Conservation (phyloP, 2,113 vertebrate species). For the Notechis scutatus region DNA sequence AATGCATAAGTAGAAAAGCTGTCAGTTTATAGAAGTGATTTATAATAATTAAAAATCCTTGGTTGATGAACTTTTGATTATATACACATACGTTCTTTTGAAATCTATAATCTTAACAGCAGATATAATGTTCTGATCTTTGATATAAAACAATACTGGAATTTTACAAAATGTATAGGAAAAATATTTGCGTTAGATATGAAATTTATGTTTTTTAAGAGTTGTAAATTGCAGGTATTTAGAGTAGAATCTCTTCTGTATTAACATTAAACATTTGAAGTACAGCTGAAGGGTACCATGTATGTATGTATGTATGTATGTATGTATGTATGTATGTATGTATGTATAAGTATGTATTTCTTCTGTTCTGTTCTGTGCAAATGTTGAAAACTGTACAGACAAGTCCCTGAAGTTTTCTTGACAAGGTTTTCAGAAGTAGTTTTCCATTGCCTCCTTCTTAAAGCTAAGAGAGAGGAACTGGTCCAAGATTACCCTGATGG, state of each 20-base stretch:
- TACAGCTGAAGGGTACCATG: neutral
- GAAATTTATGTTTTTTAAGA: neutral
- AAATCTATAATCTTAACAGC: neutral
- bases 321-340: neutral
- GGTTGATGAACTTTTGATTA: neutral
- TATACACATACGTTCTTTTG: neutral
- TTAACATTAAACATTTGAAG: neutral
- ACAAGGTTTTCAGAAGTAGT: neutral
- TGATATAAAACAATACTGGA: slow-evolving; percentile 13
- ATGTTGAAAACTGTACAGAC: neutral
- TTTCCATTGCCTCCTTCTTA: neutral
- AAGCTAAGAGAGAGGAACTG: no score
- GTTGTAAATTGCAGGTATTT: neutral
- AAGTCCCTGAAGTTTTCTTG: neutral
- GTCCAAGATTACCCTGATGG: neutral
- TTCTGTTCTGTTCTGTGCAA: neutral
- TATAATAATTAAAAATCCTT: neutral
- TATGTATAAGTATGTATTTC: neutral
- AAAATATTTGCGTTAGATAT: neutral
- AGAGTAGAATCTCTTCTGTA: neutral
- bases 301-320: neutral
- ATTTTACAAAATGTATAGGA: slow-evolving; percentile 3
- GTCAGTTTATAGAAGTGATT: neutral
- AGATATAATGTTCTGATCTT: neutral
- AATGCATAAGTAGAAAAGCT: neutral